phyloP scores from a whole-genome alignment of 2,888 invertebrate genomes.

The Sinopyrophorus schimmeli region DNA sequence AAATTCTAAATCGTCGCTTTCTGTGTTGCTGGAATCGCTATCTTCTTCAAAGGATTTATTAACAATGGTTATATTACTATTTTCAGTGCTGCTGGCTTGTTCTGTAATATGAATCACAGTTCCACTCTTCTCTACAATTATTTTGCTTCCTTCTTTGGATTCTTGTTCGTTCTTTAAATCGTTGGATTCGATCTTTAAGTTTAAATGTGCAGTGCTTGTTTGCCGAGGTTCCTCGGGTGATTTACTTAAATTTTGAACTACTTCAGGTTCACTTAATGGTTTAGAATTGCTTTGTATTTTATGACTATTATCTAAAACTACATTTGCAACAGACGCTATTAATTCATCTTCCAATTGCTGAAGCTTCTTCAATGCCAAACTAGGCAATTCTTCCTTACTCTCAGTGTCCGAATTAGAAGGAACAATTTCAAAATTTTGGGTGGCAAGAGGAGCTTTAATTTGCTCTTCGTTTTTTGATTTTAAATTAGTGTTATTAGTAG shows the following conservation, averaged over 20 bases:
- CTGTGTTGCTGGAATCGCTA: slow-evolving; percentile 23
- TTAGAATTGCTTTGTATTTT: neutral
- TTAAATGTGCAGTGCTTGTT: slow-evolving; percentile 8
- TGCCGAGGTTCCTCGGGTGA: slow-evolving; percentile 10
- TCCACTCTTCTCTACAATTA: slow-evolving; percentile 52
- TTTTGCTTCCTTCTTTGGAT: slow-evolving; percentile 36
- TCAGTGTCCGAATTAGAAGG: neutral
- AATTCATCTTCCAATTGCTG: slow-evolving; percentile 19
- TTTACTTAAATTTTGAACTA: neutral
- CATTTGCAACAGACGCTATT: slow-evolving; percentile 7
- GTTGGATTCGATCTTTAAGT: slow-evolving; percentile 12
- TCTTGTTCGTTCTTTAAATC: slow-evolving; percentile 6
- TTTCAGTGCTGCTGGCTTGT: slow-evolving; percentile 15
- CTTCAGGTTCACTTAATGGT: neutral
- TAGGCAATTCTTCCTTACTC: neutral
- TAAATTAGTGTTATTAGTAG: slow-evolving; percentile 35
- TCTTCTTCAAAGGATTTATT: slow-evolving; percentile 30
- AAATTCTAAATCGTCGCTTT: slow-evolving; percentile 28
- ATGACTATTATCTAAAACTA: slow-evolving; percentile 6
- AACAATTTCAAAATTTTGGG: neutral
- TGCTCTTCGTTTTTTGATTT: slow-evolving; percentile 7
- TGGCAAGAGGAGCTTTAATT: neutral
- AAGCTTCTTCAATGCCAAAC: slow-evolving; percentile 19
- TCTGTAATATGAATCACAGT: slow-evolving; percentile 52
- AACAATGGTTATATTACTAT: slow-evolving; percentile 13